Evolutionary conservation across 1,140 invertebrate genomes (phyloP).

Genomic region (Heliconius melpomene): DNA sequence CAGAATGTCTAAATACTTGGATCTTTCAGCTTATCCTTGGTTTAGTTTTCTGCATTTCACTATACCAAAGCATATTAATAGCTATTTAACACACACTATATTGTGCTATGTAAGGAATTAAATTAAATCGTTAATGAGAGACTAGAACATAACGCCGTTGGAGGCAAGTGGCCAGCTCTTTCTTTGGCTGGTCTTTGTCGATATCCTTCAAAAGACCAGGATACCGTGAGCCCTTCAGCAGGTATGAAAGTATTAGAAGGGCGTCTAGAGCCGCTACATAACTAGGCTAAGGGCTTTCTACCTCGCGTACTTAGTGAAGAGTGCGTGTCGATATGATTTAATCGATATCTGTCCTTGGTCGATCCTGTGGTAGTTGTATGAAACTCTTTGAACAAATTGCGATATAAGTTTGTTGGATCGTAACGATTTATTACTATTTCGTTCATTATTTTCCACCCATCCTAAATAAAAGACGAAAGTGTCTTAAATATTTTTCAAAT

Average conservation of each 20-base stretch:
- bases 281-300: constrained; percentile 71
- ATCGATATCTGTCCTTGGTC: not conserved
- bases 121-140: constrained; percentile 41
- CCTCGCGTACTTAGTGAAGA: constrained; percentile 50
- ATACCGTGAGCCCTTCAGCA: constrained; percentile 42
- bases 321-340: constrained; percentile 40
- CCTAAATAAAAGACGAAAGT: no score
- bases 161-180: constrained; percentile 33
- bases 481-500: no score
- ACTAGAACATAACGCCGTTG: constrained; percentile 40
- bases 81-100: not conserved
- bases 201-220: constrained; percentile 36
- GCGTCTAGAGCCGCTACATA: constrained; percentile 54
- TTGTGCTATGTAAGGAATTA: constrained; percentile 39
- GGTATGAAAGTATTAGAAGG: constrained; percentile 53
- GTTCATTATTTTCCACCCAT: no score
- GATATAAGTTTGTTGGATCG: not conserved
- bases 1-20: no score
- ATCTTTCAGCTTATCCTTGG: no score
- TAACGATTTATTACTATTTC: no score
- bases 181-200: constrained; percentile 37
- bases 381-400: not conserved
- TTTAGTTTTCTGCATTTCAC: not conserved
- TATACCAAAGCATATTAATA: no score
- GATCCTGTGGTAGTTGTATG: not conserved